Conservation (phyloP, 2,797 vertebrate genomes). For the Hemibagrus guttatus region DNA sequence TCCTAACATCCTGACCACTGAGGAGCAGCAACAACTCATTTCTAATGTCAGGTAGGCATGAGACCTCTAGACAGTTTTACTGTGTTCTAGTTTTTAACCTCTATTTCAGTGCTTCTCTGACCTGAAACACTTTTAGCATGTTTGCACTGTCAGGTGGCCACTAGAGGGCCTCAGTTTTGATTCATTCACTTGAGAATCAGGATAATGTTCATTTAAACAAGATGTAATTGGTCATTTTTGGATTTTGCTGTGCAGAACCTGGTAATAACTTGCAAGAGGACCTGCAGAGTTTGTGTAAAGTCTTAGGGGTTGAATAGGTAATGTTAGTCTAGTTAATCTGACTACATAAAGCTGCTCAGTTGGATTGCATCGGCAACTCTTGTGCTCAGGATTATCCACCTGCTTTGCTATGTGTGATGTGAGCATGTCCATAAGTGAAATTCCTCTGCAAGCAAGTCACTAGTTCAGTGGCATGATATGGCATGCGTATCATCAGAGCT, state of each 20-base stretch:
- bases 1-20: conserved; percentile 80
- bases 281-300: conserved; percentile 47
- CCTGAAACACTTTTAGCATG: conserved; percentile 41
- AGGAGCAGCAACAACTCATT: conserved; percentile 85
- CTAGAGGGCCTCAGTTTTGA: conserved; percentile 39
- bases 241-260: neutral
- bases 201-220: neutral
- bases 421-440: conserved; percentile 26
- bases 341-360: conserved; percentile 41
- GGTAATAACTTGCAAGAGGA: neutral
- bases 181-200: neutral
- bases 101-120: conserved; percentile 45
- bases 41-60: conserved; percentile 88
- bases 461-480: conserved; percentile 36
- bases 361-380: conserved; percentile 64
- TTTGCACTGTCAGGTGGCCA: conserved; percentile 28
- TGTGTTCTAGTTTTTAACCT: conserved; percentile 49
- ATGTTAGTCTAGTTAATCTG: conserved; percentile 35
- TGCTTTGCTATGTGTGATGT: conserved; percentile 31
- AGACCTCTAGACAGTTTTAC: conserved; percentile 18
- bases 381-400: conserved; percentile 47
- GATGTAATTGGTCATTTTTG: neutral
- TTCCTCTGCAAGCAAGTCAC: conserved; percentile 32
- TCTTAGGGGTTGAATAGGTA: conserved; percentile 19
- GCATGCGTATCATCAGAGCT: conserved; percentile 11